phyloP scores from a whole-genome alignment of 2,888 invertebrate genomes.

The Schrankia costaestrigalis region DNA sequence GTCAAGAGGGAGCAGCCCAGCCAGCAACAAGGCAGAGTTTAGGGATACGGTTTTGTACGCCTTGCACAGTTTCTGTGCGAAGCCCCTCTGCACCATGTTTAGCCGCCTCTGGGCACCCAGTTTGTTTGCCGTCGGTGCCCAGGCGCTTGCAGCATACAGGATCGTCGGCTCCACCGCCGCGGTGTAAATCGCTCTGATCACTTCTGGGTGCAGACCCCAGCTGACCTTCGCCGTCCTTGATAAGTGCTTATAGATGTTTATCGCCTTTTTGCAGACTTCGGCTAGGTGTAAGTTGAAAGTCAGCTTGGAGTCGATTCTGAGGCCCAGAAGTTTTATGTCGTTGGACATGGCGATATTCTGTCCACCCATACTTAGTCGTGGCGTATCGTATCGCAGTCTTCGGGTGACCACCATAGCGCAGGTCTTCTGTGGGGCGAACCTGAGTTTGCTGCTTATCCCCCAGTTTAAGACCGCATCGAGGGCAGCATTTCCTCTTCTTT shows the following conservation, averaged over 20 bases:
- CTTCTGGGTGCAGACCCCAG: too few relatives aligned
- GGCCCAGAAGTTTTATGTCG: background rate
- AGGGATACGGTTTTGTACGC: constrained; percentile 4
- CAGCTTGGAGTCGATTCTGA: background rate
- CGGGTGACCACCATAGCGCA: background rate
- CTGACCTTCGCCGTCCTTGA: too few relatives aligned
- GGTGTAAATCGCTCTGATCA: background rate
- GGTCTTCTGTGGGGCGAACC: constrained; percentile 1
- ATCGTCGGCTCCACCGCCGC: too few relatives aligned
- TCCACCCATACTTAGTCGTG: constrained; percentile 1
- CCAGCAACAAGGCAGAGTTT: background rate
- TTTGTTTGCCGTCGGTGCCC: too few relatives aligned
- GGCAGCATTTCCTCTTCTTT: background rate
- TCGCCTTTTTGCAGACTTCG: background rate
- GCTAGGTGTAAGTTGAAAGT: background rate
- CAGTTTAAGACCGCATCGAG: background rate
- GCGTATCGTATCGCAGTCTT: background rate
- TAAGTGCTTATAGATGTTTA: too few relatives aligned
- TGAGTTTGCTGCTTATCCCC: background rate
- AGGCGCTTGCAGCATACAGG: too few relatives aligned
- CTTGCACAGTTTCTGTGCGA: constrained; percentile 2
- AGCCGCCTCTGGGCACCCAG: too few relatives aligned
- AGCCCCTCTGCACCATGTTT: constrained; percentile 1
- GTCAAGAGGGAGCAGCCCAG: constrained; percentile 4
- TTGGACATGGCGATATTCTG: background rate